Percentiles rank a stretch among this genome's conserved stretches.
phyloP scores from a whole-genome alignment of 2,113 vertebrate genomes.

The Heteronetta atricapilla region DNA sequence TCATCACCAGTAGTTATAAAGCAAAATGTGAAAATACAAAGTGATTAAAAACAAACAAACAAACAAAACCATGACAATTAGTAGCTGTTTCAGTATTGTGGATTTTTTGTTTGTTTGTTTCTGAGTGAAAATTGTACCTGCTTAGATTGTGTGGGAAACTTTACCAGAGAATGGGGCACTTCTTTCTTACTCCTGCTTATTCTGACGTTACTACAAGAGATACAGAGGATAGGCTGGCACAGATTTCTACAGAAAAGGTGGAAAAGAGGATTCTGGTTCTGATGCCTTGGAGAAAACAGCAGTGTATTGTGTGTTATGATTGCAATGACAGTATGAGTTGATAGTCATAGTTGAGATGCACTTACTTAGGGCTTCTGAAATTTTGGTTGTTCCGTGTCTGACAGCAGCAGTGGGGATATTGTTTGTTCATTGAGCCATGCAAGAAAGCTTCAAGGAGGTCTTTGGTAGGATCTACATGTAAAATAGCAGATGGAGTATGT shows the following conservation, averaged over 20 bases:
- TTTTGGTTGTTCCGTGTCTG: neutral
- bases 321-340: neutral
- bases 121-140: neutral
- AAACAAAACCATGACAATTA: neutral
- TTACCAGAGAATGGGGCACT: neutral
- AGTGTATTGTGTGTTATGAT: rapidly evolving
- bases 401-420: neutral
- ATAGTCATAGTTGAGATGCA: neutral
- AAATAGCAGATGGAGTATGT: neutral
- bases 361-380: neutral
- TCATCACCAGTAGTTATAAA: neutral
- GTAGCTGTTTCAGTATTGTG: neutral
- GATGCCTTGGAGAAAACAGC: neutral
- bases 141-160: neutral
- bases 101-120: neutral
- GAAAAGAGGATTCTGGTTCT: neutral
- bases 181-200: neutral
- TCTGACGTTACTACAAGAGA: neutral
- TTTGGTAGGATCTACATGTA: neutral
- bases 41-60: neutral
- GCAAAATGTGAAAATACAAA: neutral
- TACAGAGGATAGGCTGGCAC: neutral
- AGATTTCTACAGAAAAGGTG: neutral
- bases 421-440: neutral
- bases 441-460: neutral